Evolutionary conservation across 2,888 invertebrate genomes (phyloP).

Genomic region (Heteromurus nitidus): DNA sequence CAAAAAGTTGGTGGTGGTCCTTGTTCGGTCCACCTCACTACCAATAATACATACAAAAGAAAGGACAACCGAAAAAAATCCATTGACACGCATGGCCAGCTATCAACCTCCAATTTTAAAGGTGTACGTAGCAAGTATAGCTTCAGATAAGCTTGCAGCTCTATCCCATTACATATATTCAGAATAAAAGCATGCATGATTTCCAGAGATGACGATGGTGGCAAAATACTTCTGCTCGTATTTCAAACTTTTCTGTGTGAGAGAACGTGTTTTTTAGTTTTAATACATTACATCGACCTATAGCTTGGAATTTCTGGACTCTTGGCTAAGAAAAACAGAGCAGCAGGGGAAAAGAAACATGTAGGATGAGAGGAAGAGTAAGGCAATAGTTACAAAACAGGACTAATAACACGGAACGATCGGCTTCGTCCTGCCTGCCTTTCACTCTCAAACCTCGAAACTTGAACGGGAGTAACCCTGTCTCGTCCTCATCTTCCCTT

Average conservation of each 20-base stretch:
- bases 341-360: neutral
- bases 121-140: neutral
- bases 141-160: neutral
- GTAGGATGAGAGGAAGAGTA: neutral
- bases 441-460: neutral
- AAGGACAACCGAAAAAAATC: conserved; percentile 8
- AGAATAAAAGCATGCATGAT: neutral
- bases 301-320: too few species aligned
- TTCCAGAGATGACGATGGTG: neutral
- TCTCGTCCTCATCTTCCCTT: too few species aligned
- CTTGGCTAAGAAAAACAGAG: conserved; percentile 12
- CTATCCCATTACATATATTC: neutral
- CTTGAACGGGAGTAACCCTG: neutral
- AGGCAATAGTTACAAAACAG: neutral
- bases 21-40: neutral
- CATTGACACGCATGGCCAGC: conserved; percentile 13
- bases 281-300: conserved; percentile 8
- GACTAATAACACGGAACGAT: conserved; percentile 17
- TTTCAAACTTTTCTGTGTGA: too few species aligned
- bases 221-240: neutral
- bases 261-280: neutral
- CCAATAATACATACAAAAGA: neutral
- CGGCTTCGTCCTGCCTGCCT: too few species aligned
- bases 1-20: too few species aligned
- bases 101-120: conserved; percentile 1